These are phyloP conservation scores for Acridotheres tristis DNA, from an alignment of 2,797 vertebrate species.

Conservation along the genomic window DNA sequence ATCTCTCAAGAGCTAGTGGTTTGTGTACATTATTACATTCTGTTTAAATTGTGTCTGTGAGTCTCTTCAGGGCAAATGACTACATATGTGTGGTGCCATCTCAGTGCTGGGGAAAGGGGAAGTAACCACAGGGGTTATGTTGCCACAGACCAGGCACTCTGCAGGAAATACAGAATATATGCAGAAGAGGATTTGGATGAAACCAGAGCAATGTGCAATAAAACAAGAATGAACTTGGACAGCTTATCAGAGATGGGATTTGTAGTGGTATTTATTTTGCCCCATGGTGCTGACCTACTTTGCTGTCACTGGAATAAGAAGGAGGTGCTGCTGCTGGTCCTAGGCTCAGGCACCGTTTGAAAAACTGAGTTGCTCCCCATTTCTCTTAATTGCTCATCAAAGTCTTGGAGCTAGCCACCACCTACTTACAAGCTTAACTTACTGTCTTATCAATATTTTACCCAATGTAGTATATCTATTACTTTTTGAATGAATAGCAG, in stretches of 20 bases:
- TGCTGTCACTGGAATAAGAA: neutral
- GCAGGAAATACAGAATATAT: neutral
- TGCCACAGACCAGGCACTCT: neutral
- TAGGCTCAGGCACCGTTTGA: neutral
- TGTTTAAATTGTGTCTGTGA: neutral
- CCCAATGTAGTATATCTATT: neutral
- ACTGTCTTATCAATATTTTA: neutral
- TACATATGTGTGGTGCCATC: neutral
- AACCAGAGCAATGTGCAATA: constrained; percentile 18
- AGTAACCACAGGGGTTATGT: neutral
- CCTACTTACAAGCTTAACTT: neutral
- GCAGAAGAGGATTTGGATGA: constrained; percentile 13
- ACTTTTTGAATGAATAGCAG: neutral
- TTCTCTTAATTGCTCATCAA: neutral
- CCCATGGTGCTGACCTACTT: neutral
- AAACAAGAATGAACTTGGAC: constrained; percentile 31
- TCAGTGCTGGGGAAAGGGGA: neutral
- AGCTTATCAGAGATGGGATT: neutral
- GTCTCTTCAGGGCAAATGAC: neutral
- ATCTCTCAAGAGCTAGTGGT: neutral
- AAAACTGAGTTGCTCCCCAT: neutral
- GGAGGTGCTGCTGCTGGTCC: neutral
- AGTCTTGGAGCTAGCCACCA: neutral
- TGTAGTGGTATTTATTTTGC: neutral
- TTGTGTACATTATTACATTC: neutral